phyloP scores from a whole-genome alignment of 2,888 invertebrate genomes.

The Mimas tiliae region DNA sequence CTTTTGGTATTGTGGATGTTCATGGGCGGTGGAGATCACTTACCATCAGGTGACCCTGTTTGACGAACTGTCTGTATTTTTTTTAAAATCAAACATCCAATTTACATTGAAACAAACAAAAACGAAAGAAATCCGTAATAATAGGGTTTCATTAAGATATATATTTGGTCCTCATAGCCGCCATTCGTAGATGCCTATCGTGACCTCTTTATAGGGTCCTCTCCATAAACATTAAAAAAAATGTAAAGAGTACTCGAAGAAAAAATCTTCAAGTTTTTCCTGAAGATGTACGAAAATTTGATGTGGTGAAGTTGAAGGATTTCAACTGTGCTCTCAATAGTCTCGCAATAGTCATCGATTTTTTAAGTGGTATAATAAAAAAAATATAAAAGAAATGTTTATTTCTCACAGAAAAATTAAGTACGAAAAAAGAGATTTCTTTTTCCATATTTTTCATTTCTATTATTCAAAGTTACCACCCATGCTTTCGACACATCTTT shows the following conservation, averaged over 20 bases:
- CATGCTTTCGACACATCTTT: no score
- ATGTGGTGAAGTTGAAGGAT: constrained; percentile 43
- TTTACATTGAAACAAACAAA: constrained; percentile 6
- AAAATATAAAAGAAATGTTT: no score
- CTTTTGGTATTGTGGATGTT: no score
- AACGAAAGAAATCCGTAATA: constrained; percentile 3
- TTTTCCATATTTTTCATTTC: no score
- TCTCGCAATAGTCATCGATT: no score
- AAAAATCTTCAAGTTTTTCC: constrained; percentile 61
- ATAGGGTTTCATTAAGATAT: constrained; percentile 26
- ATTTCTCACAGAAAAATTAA: no score
- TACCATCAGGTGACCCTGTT: no score
- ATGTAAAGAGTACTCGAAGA: constrained; percentile 67
- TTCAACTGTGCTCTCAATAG: background rate
- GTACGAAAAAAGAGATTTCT: no score
- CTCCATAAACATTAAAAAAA: constrained; percentile 69
- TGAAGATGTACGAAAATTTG: constrained; percentile 19
- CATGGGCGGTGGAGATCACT: no score
- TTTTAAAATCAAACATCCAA: background rate
- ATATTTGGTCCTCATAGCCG: constrained; percentile 23
- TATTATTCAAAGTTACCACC: no score
- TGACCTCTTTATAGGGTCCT: constrained; percentile 60
- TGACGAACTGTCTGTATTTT: background rate
- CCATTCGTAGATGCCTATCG: constrained; percentile 38
- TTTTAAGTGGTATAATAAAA: no score